Evolutionary conservation across 2,888 invertebrate genomes (phyloP).

Genomic region (Netelia fuscicornis): DNA sequence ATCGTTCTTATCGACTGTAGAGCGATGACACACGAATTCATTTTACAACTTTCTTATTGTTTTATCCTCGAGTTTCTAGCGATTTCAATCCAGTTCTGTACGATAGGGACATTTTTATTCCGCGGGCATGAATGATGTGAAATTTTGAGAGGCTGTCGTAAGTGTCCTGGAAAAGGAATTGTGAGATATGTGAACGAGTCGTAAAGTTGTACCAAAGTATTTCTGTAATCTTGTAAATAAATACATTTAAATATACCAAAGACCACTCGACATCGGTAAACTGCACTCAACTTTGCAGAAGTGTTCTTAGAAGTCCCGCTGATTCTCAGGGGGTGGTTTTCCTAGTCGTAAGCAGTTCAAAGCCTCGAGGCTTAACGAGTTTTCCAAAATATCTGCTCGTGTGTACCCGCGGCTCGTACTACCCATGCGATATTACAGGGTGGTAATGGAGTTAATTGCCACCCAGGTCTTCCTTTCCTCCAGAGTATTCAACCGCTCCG

Average conservation of each 20-base stretch:
- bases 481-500: slow-evolving; percentile 28
- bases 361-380: slow-evolving; percentile 83
- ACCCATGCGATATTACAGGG: slow-evolving; percentile 82
- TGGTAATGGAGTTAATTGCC: slow-evolving; percentile 85
- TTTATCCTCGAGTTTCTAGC: neutral
- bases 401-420: slow-evolving; percentile 74
- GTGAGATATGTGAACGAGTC: no score
- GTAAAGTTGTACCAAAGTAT: neutral
- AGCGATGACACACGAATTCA: slow-evolving; percentile 45
- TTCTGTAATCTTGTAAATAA: neutral
- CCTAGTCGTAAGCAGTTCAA: slow-evolving; percentile 72
- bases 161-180: no score
- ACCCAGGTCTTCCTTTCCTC: slow-evolving; percentile 63
- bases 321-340: slow-evolving; percentile 63
- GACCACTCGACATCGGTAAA: neutral
- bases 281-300: neutral
- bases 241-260: slow-evolving; percentile 1
- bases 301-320: slow-evolving; percentile 40
- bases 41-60: slow-evolving; percentile 16
- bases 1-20: slow-evolving; percentile 62
- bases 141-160: no score
- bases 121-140: no score
- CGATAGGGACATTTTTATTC: neutral
- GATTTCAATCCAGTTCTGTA: neutral
- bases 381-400: slow-evolving; percentile 73